Evolutionary conservation across 2,888 invertebrate species (phyloP).

Genomic region (Pammene aurita): DNA sequence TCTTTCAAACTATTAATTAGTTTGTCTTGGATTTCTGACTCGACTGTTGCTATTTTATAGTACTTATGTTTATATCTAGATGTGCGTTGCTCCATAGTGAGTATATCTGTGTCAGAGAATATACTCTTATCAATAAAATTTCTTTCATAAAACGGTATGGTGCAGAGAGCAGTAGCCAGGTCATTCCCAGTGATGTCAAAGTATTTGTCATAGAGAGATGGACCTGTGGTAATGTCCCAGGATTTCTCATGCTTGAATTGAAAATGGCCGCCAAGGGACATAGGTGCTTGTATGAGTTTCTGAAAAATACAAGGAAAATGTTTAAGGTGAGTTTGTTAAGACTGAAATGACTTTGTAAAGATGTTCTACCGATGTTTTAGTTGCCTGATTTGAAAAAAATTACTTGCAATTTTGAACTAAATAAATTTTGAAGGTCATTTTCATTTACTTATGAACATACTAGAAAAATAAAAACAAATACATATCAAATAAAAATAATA

Average conservation of each 20-base stretch:
- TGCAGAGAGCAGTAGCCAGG: constrained; percentile 65
- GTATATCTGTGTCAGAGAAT: constrained; percentile 67
- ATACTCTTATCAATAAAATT: constrained; percentile 61
- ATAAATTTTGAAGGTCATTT: too few species aligned
- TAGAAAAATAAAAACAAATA: too few species aligned
- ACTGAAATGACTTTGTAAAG: too few species aligned
- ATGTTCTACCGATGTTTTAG: too few species aligned
- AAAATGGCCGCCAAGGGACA: constrained; percentile 76
- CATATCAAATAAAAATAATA: too few species aligned
- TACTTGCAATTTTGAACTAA: too few species aligned
- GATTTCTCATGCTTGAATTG: constrained; percentile 81
- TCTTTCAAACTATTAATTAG: constrained; percentile 55
- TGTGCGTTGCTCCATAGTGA: constrained; percentile 71
- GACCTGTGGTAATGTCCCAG: constrained; percentile 68
- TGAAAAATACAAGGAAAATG: constrained; percentile 52
- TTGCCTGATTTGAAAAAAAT: too few species aligned
- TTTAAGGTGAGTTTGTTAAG: background rate
- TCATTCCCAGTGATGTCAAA: constrained; percentile 74
- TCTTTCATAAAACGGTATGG: constrained; percentile 75
- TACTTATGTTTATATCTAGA: constrained; percentile 72
- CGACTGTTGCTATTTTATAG: constrained; percentile 66
- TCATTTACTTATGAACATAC: too few species aligned
- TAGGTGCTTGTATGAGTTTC: constrained; percentile 72
- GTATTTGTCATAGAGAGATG: constrained; percentile 74
- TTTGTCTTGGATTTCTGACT: constrained; percentile 63